A percentile compares a stretch with the other conserved stretches of the same genome.
These are phyloP conservation scores for Fragum whitleyi DNA, from an alignment of 2,888 invertebrate genomes.

Conservation along the genomic window DNA sequence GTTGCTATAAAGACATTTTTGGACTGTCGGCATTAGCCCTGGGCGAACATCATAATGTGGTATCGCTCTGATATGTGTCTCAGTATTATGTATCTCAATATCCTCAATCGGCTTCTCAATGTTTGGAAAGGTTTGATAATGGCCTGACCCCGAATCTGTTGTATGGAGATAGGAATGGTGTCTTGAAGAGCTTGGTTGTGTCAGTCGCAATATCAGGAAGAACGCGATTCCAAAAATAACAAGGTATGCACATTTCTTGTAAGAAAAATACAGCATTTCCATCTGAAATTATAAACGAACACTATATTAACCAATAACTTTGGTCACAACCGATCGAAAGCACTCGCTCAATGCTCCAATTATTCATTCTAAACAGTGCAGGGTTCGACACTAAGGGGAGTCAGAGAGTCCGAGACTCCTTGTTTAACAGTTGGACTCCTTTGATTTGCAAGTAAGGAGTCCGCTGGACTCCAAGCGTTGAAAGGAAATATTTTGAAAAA, in stretches of 20 bases:
- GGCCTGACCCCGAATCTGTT: background rate
- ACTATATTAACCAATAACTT: no score
- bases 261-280: slow-evolving; percentile 8
- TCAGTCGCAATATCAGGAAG: background rate
- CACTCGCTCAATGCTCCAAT: no score
- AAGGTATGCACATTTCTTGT: background rate
- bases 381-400: no score
- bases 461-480: no score
- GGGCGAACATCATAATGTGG: background rate
- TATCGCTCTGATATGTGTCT: background rate
- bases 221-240: background rate
- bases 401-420: no score
- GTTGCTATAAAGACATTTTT: slow-evolving; percentile 15
- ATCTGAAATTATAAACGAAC: slow-evolving; percentile 1
- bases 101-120: background rate
- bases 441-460: no score
- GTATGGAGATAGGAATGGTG: background rate
- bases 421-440: no score
- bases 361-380: no score
- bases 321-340: no score
- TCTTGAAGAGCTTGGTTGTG: no score
- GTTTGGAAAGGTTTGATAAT: background rate
- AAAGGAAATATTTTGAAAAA: no score
- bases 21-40: background rate
- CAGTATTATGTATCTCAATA: background rate